phyloP scores from a whole-genome alignment of 1,140 invertebrate species.

The Lutraria rhynchaena region DNA sequence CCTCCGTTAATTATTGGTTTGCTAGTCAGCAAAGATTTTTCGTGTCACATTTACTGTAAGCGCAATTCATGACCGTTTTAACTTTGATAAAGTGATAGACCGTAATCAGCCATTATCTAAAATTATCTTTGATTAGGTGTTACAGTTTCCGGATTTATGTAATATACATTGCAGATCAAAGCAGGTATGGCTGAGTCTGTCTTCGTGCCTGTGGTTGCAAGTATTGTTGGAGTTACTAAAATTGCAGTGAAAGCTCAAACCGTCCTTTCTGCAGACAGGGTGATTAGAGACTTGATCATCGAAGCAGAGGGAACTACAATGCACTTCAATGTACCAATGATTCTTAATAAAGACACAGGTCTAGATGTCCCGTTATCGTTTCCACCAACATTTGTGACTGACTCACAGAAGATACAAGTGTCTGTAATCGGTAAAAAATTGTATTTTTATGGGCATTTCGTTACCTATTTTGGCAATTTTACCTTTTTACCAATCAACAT shows the following conservation, averaged over 20 bases:
- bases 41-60: no score
- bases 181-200: constrained; percentile 22
- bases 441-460: no score
- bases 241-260: constrained; percentile 43
- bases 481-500: no score
- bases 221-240: constrained; percentile 24
- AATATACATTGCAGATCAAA: constrained; percentile 35
- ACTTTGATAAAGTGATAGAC: no score
- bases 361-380: constrained; percentile 9
- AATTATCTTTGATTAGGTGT: no score
- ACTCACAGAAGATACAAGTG: constrained; percentile 24
- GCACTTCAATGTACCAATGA: constrained; percentile 42
- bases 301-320: constrained; percentile 48
- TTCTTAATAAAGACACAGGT: constrained; percentile 14
- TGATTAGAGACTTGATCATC: constrained; percentile 48
- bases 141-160: no score
- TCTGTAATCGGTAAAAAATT: constrained; percentile 8
- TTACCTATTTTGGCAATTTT: no score
- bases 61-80: no score
- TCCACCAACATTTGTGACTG: constrained; percentile 12
- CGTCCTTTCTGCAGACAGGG: constrained; percentile 37
- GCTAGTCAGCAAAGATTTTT: no score
- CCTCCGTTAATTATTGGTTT: no score
- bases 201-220: constrained; percentile 42
- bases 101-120: no score